Base-by-base conservation (phyloP, 2,113 vertebrate genomes). In the Nansenia antarctica region DNA sequence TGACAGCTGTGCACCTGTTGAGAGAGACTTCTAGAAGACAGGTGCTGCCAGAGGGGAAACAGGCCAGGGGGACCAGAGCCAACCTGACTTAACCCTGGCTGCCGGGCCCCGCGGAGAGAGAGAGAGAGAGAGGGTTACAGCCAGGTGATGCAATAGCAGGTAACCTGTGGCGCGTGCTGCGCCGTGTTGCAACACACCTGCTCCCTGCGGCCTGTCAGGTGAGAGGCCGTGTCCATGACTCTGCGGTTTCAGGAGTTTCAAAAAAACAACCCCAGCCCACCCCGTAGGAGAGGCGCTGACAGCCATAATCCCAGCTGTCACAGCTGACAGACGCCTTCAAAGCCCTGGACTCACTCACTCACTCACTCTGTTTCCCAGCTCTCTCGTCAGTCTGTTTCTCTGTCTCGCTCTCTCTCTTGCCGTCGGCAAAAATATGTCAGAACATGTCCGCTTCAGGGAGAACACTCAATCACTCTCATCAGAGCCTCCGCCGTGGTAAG, bases 81-180 rank as follows among this genome's bases (percentile, higher is more conserved):
- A 37, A 39, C 37, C 59, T 31, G 11, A 31, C 29, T 20, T 57
- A 67, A 39, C 34, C 70, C 34, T 60, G 57, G 24, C 24, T 55
- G 53, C 5, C 0, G 22, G 26, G 2, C n/a, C n/a, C n/a, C n/a
- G n/a, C n/a, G n/a, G 47, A 52, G 47, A 20, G 3, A 49, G 2
- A 6, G 18, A 6, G n/a, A 20, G 2, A 49, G 47, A 20, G 45
- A 35, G 47, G 5, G 15, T n/a, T n/a, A n/a, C 67, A 80, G 22
- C n/a, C 59, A 62, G 59, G 58, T 82, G 75, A 85, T 72, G 82
- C 81, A 83, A 86, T 15, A 70, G 76, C 55, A 20, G 82, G 86
- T 74, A 78, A 87, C 61, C 75, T 74, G 30, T 59, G 76, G 67
- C 60, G 79, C 53, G 37, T 71, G 67, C 64, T 69, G 72, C 66